These are phyloP conservation scores for Prunella himalayana DNA, from an alignment of 2,113 vertebrate species.

Conservation along the genomic window DNA sequence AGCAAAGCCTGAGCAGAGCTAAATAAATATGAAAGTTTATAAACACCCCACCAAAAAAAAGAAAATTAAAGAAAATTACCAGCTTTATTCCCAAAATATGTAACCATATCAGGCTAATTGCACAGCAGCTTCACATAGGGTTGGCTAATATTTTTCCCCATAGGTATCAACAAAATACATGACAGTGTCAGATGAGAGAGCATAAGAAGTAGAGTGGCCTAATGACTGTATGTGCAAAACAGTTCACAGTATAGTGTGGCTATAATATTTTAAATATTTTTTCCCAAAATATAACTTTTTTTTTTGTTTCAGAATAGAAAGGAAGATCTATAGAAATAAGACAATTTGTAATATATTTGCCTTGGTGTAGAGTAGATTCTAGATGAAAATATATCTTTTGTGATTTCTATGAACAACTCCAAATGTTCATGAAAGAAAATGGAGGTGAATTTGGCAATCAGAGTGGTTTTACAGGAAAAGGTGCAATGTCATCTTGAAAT, in stretches of 20 bases:
- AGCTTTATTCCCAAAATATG: not conserved
- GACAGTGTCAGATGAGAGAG: not conserved
- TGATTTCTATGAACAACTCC: not conserved
- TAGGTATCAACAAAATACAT: not conserved
- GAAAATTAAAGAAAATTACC: not conserved
- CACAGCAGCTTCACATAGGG: not conserved
- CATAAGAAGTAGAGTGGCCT: not conserved
- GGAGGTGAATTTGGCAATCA: not conserved
- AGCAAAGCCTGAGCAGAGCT: not conserved
- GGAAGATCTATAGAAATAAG: not conserved
- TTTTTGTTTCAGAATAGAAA: not conserved
- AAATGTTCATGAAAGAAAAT: not conserved
- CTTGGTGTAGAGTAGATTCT: not conserved
- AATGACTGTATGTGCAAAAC: not conserved
- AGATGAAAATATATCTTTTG: not conserved
- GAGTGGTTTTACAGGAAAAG: not conserved
- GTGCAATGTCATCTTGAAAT: not conserved
- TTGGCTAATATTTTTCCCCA: not conserved
- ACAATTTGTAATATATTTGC: not conserved
- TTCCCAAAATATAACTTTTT: not conserved
- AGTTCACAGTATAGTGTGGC: not conserved
- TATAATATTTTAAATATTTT: not conserved
- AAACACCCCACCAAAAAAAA: not conserved
- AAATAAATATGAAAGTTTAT: not conserved
- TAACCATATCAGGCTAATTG: not conserved